Evolutionary conservation across 1,140 invertebrate genomes (phyloP).

Genomic region (Brachionus plicatilis): DNA sequence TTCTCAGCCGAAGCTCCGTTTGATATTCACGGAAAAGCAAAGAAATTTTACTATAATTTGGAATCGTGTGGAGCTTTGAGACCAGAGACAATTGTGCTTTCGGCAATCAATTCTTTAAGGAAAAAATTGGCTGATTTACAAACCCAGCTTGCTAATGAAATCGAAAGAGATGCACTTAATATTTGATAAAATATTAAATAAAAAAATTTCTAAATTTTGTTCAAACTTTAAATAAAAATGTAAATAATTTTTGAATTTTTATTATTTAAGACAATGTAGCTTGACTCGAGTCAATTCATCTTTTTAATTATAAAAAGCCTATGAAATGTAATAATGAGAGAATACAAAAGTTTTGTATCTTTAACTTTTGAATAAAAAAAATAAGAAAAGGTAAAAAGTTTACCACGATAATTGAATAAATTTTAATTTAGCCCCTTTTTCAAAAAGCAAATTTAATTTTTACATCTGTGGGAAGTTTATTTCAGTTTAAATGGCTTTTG

Average conservation of each 20-base stretch:
- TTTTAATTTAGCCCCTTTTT: too few species aligned
- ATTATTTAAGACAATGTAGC: too few species aligned
- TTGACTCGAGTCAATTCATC: too few species aligned
- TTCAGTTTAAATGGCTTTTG: too few species aligned
- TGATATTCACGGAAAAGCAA: conserved; percentile 85
- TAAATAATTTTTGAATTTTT: neutral
- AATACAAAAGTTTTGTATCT: too few species aligned
- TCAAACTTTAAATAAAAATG: neutral
- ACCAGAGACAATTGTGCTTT: conserved; percentile 93
- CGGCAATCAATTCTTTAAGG: conserved; percentile 84
- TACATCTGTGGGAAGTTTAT: too few species aligned
- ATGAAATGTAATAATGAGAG: too few species aligned
- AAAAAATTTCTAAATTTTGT: neutral
- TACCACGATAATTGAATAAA: too few species aligned
- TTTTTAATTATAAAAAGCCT: too few species aligned
- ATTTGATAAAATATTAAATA: neutral
- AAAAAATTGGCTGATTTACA: conserved; percentile 92
- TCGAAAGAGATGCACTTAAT: conserved; percentile 16
- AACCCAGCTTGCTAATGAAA: conserved; percentile 57
- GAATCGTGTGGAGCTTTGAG: conserved; percentile 86
- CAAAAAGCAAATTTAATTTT: too few species aligned
- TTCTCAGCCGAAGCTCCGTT: conserved; percentile 71
- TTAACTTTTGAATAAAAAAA: too few species aligned
- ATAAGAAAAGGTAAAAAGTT: too few species aligned
- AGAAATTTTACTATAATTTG: conserved; percentile 95